Evolutionary conservation across 2,113 vertebrate species (phyloP).

Genomic region (Oncorhynchus kisutch): DNA sequence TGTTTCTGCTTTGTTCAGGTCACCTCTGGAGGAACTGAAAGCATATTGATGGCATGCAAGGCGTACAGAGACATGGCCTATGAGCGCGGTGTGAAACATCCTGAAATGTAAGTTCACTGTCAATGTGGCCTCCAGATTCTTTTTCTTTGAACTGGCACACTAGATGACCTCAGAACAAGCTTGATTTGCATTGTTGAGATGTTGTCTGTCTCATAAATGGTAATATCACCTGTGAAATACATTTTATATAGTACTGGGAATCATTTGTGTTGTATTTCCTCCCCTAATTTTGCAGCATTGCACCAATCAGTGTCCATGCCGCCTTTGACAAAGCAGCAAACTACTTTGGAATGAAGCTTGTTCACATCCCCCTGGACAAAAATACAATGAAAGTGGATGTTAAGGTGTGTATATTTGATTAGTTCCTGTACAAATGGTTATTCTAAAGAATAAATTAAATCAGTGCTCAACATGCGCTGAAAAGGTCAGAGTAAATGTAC

Average conservation of each 20-base stretch:
- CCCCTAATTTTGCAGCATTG: conserved; percentile 72
- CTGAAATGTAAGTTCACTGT: conserved; percentile 86
- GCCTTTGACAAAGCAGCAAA: conserved; percentile 96
- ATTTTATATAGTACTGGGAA: too few species aligned
- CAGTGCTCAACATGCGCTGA: too few species aligned
- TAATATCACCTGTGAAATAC: too few species aligned
- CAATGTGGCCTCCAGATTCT: neutral
- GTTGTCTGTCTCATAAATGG: neutral
- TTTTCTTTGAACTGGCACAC: neutral
- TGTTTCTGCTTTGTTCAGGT: conserved; percentile 58
- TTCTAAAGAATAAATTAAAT: neutral
- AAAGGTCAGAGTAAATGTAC: too few species aligned
- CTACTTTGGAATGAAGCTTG: conserved; percentile 93
- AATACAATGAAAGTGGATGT: conserved; percentile 93
- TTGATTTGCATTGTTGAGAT: neutral
- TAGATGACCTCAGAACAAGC: neutral
- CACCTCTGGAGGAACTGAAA: conserved; percentile 91
- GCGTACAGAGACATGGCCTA: conserved; percentile 92
- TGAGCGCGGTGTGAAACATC: conserved; percentile 86
- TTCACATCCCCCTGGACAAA: conserved; percentile 82
- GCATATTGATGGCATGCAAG: conserved; percentile 98
- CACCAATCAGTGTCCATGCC: conserved; percentile 86
- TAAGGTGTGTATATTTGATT: conserved; percentile 73
- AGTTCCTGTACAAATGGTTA: too few species aligned
- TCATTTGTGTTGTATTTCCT: too few species aligned